A percentile compares a stretch with the other conserved stretches of the same genome.
Conservation (phyloP, 1,140 invertebrate species). For the Drosophila kurseongensis region DNA sequence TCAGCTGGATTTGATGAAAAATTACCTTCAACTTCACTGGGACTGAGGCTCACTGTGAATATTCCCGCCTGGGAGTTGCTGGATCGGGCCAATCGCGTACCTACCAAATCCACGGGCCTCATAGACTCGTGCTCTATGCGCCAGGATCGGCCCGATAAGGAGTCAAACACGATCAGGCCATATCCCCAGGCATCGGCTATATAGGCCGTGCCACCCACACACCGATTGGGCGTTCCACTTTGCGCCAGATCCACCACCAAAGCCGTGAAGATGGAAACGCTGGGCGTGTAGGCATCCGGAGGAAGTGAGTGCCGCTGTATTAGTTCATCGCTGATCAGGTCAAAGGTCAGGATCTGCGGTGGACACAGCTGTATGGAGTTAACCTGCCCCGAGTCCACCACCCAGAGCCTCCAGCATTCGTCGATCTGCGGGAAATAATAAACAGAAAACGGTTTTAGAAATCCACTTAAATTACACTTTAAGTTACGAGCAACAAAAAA, state of each 20-base stretch:
- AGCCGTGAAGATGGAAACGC: constrained; percentile 86
- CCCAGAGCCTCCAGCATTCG: constrained; percentile 88
- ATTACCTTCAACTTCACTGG: constrained; percentile 67
- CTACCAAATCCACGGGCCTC: constrained; percentile 87
- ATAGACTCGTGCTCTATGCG: constrained; percentile 88
- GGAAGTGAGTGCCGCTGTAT: constrained; percentile 86
- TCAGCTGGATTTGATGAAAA: constrained; percentile 11
- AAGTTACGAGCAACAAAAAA: too few species aligned
- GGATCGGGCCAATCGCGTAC: constrained; percentile 86
- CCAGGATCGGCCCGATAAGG: constrained; percentile 87
- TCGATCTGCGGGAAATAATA: constrained; percentile 86
- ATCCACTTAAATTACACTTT: too few species aligned
- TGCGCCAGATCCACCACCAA: constrained; percentile 87
- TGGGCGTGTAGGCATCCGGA: constrained; percentile 74
- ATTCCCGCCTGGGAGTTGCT: constrained; percentile 88
- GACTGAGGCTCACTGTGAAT: constrained; percentile 89
- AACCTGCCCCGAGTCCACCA: constrained; percentile 88
- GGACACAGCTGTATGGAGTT: constrained; percentile 86
- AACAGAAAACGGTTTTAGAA: too few species aligned
- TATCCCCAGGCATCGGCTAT: constrained; percentile 91
- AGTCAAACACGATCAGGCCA: constrained; percentile 89
- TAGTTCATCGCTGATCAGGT: constrained; percentile 86
- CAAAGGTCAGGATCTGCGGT: constrained; percentile 88
- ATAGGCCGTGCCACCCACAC: constrained; percentile 89
- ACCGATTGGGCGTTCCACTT: constrained; percentile 80